phyloP scores from a whole-genome alignment of 2,797 vertebrate species.

The Acrossocheilus wenchowensis region DNA sequence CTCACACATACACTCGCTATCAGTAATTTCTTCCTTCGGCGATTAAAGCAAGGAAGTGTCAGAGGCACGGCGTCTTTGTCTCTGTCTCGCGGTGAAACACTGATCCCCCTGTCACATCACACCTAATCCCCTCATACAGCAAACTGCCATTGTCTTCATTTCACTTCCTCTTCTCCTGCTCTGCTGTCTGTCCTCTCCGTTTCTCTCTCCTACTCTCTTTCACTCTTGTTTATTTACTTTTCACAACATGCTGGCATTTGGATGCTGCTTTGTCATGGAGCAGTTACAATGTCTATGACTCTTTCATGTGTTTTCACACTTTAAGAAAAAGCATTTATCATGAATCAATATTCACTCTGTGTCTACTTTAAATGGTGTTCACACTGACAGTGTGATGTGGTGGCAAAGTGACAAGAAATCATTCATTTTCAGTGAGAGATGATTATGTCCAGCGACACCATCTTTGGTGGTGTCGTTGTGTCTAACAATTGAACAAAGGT shows the following conservation, averaged over 20 bases:
- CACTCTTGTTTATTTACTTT: constrained; percentile 64
- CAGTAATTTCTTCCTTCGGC: constrained; percentile 76
- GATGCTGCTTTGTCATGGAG: constrained; percentile 42
- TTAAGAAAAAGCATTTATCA: constrained; percentile 90
- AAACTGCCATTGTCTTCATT: constrained; percentile 73
- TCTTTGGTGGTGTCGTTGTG: too few relatives aligned
- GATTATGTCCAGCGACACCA: neutral
- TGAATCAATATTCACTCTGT: constrained; percentile 89
- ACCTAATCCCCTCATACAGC: constrained; percentile 75
- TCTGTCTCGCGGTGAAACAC: constrained; percentile 63
- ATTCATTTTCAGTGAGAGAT: neutral
- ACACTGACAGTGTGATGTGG: neutral
- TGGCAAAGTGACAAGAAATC: neutral
- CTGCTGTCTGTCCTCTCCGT: constrained; percentile 53
- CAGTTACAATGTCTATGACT: constrained; percentile 89
- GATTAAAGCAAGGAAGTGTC: constrained; percentile 77
- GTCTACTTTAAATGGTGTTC: neutral
- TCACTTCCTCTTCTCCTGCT: constrained; percentile 65
- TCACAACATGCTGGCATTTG: constrained; percentile 67
- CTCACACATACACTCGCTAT: constrained; percentile 50
- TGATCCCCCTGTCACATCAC: constrained; percentile 68
- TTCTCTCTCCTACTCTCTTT: constrained; percentile 50
- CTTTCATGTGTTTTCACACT: constrained; percentile 69
- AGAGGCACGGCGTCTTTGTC: constrained; percentile 70
- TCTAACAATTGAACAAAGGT: neutral